phyloP scores from a whole-genome alignment of 2,797 vertebrate species.

The Rhinella marina region DNA sequence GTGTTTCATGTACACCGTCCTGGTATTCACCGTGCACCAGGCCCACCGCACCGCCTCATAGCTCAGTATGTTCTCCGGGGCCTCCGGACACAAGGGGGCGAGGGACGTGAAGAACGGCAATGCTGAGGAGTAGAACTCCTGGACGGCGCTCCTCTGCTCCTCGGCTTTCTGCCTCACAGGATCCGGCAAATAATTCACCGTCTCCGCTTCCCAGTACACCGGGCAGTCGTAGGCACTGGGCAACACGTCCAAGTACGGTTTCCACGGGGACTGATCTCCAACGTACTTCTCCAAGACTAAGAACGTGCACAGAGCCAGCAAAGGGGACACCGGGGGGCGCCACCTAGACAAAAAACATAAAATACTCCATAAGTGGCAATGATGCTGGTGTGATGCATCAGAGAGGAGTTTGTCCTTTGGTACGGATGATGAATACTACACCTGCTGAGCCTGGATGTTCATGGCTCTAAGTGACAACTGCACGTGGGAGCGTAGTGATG shows the following conservation, averaged over 20 bases:
- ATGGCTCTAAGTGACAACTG: too few species aligned
- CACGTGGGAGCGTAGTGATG: too few species aligned
- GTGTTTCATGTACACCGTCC: slow-evolving; percentile 87
- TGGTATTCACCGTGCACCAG: slow-evolving; percentile 94
- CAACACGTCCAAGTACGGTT: slow-evolving; percentile 84
- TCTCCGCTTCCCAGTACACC: slow-evolving; percentile 75
- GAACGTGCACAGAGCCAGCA: slow-evolving; percentile 86
- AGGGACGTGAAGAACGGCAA: slow-evolving; percentile 82
- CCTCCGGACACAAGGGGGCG: slow-evolving; percentile 82
- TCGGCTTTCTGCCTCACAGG: slow-evolving; percentile 72
- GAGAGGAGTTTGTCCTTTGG: neutral
- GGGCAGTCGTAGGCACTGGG: slow-evolving; percentile 87
- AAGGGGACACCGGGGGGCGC: slow-evolving; percentile 82
- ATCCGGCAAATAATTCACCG: slow-evolving; percentile 77
- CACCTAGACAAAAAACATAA: slow-evolving; percentile 74
- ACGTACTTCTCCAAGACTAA: slow-evolving; percentile 83
- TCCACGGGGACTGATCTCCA: slow-evolving; percentile 82
- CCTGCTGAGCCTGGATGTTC: too few species aligned
- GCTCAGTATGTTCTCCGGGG: slow-evolving; percentile 77
- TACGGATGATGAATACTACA: neutral
- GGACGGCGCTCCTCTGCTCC: slow-evolving; percentile 77
- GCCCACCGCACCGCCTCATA: slow-evolving; percentile 87
- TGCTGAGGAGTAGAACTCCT: slow-evolving; percentile 75
- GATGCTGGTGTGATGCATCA: neutral
- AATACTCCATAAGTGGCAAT: neutral